phyloP scores from a whole-genome alignment of 2,888 invertebrate genomes.

The Drosophila quinaria region DNA sequence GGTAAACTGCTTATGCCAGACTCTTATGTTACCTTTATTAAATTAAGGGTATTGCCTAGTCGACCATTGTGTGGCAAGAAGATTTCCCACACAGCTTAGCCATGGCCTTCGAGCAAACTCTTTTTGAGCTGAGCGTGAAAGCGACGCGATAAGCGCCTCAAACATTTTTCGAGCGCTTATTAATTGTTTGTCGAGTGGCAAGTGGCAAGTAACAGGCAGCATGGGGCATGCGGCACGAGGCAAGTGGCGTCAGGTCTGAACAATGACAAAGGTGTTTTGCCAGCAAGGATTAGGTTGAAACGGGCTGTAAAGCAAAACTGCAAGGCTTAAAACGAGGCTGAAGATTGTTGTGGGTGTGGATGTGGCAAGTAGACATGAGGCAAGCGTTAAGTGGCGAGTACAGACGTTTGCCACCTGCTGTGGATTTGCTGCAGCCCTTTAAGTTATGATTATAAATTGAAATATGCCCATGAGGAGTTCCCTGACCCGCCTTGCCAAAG shows the following conservation, averaged over 20 bases:
- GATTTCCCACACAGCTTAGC: conserved; percentile 11
- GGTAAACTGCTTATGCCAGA: neutral
- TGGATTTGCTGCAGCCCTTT: conserved; percentile 19
- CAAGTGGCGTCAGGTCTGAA: conserved; percentile 10
- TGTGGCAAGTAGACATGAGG: conserved; percentile 6
- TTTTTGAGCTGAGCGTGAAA: conserved; percentile 60
- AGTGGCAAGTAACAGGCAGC: conserved; percentile 8
- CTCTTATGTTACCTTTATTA: neutral
- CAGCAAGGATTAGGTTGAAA: conserved; percentile 58
- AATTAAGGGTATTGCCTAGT: conserved; percentile 21
- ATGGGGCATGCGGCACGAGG: neutral
- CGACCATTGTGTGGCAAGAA: neutral
- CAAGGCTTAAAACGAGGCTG: neutral
- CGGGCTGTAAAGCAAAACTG: neutral
- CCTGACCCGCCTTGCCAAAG: conserved; percentile 6
- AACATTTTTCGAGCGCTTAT: conserved; percentile 76
- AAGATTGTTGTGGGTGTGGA: neutral
- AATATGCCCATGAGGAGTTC: conserved; percentile 38
- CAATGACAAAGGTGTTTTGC: conserved; percentile 60
- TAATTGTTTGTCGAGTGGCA: conserved; percentile 72
- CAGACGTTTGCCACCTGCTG: conserved; percentile 31
- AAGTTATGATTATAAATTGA: conserved; percentile 39
- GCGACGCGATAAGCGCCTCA: conserved; percentile 73
- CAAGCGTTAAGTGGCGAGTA: conserved; percentile 23
- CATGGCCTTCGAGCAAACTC: conserved; percentile 15